Evolutionary conservation across 2,888 invertebrate species (phyloP).

Genomic region (Lomographa bimaculata): DNA sequence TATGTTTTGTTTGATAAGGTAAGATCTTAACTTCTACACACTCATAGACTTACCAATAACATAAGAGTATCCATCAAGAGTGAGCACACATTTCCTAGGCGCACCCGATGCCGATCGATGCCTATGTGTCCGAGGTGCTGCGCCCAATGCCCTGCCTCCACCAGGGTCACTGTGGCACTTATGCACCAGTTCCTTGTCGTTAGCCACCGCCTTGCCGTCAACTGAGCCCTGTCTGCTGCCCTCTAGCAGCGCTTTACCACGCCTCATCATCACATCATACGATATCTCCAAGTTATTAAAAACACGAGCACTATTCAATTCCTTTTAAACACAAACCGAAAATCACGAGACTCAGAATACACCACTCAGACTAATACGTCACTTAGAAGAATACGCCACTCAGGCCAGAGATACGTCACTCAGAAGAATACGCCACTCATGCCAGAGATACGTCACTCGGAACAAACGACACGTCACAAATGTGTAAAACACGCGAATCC

Average conservation of each 20-base stretch:
- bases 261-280: conserved; percentile 78
- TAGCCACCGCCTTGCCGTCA: conserved; percentile 66
- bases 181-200: conserved; percentile 86
- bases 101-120: conserved; percentile 81
- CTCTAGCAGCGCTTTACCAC: conserved; percentile 74
- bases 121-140: conserved; percentile 62
- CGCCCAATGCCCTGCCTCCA: conserved; percentile 72
- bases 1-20: too few relatives aligned
- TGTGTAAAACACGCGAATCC: neutral
- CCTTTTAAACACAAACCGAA: too few relatives aligned
- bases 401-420: neutral
- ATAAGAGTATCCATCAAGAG: conserved; percentile 93
- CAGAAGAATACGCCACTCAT: neutral
- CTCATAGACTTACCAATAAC: conserved; percentile 89
- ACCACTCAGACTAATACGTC: too few relatives aligned
- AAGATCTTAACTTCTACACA: too few relatives aligned
- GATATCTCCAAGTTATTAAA: conserved; percentile 53
- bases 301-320: too few relatives aligned
- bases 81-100: conserved; percentile 91
- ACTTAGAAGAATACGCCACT: neutral
- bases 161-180: conserved; percentile 88
- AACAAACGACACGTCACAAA: neutral
- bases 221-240: conserved; percentile 77
- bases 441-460: conserved; percentile 11
- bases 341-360: conserved; percentile 2